Conservation (phyloP, 2,888 invertebrate genomes). For the Euplexia lucipara region DNA sequence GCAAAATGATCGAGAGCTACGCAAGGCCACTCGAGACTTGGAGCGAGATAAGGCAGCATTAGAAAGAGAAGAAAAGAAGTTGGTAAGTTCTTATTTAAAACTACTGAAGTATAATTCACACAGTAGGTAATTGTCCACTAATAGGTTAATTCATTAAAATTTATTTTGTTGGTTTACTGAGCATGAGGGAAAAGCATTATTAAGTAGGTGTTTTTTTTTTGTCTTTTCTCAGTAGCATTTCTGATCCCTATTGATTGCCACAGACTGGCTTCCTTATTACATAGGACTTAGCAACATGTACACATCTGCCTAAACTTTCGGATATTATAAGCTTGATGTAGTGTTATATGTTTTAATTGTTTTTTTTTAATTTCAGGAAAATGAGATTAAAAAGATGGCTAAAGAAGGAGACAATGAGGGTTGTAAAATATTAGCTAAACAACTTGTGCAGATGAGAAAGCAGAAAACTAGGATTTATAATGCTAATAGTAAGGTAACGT, state of each 20-base stretch:
- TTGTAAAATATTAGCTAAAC: slow-evolving; percentile 96
- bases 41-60: slow-evolving; percentile 95
- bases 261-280: too few species aligned
- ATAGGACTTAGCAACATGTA: too few species aligned
- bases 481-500: slow-evolving; percentile 94
- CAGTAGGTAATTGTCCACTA: too few species aligned
- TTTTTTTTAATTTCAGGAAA: slow-evolving; percentile 92
- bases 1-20: slow-evolving; percentile 95
- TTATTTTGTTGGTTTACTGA: too few species aligned
- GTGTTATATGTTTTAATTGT: too few species aligned
- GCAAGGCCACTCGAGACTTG: slow-evolving; percentile 95
- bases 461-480: slow-evolving; percentile 96
- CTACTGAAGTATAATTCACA: too few species aligned
- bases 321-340: too few species aligned
- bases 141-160: background rate
- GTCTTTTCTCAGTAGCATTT: too few species aligned
- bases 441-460: slow-evolving; percentile 96
- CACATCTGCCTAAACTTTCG: too few species aligned
- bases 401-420: slow-evolving; percentile 97
- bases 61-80: slow-evolving; percentile 97
- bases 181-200: too few species aligned
- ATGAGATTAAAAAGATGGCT: slow-evolving; percentile 97
- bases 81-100: slow-evolving; percentile 92
- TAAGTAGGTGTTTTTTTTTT: too few species aligned
- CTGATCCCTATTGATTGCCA: too few species aligned